A percentile compares a stretch with the other conserved stretches of the same genome.
Evolutionary conservation across 2,113 vertebrate species (phyloP).

Genomic region (Prochilodus magdalenae): DNA sequence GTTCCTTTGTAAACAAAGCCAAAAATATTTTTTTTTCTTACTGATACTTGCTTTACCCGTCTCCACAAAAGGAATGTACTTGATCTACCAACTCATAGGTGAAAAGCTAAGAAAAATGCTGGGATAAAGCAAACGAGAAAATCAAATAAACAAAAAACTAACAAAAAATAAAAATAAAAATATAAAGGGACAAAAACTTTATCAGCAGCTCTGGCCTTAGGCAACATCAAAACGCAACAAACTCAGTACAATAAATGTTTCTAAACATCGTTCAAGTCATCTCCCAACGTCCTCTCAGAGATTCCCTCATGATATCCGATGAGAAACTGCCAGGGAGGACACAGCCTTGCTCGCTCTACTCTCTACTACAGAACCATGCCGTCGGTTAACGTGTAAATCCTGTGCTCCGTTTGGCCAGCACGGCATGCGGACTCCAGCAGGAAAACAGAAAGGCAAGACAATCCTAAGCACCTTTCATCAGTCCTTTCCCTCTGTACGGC

Average conservation of each 20-base stretch:
- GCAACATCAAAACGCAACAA: slow-evolving; percentile 16
- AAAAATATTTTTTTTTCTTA: neutral
- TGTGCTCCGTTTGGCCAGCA: slow-evolving; percentile 30
- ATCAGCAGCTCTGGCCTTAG: slow-evolving; percentile 17
- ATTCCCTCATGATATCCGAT: slow-evolving; percentile 25
- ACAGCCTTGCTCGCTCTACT: neutral
- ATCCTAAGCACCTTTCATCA: neutral
- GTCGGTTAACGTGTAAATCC: slow-evolving; percentile 44
- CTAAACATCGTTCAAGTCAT: slow-evolving; percentile 65
- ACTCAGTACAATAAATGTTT: slow-evolving; percentile 27
- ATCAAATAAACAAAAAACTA: neutral
- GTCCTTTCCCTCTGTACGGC: neutral
- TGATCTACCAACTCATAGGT: neutral
- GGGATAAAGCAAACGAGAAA: neutral
- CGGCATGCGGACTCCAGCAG: slow-evolving; percentile 1
- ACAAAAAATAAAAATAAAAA: neutral
- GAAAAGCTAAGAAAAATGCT: neutral
- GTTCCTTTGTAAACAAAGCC: neutral
- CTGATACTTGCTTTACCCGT: slow-evolving; percentile 5
- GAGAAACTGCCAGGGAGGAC: neutral
- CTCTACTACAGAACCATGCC: slow-evolving; percentile 25
- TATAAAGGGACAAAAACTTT: neutral
- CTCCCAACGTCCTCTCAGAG: slow-evolving; percentile 38
- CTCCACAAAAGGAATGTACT: slow-evolving; percentile 17
- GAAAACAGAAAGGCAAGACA: slow-evolving; percentile 39